These are phyloP conservation scores for Phaenicophaeus curvirostris DNA, from an alignment of 2,797 vertebrate genomes.

Conservation along the genomic window DNA sequence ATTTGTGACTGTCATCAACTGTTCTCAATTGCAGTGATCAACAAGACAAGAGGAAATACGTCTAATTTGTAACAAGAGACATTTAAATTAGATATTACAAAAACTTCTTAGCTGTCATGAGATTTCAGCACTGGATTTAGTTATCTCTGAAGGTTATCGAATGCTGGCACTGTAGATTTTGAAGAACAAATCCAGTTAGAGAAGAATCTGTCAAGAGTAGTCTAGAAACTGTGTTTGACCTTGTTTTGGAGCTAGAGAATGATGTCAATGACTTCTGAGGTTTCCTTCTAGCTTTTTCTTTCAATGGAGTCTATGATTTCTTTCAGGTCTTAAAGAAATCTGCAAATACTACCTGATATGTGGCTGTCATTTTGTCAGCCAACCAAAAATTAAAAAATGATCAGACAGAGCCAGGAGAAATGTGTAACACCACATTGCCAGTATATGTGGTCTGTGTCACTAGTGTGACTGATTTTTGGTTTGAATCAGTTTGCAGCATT, in stretches of 20 bases:
- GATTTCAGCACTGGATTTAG: not conserved
- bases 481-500: not conserved
- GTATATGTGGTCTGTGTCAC: not conserved
- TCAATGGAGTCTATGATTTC: not conserved
- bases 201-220: not conserved
- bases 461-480: not conserved
- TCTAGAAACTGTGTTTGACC: not conserved
- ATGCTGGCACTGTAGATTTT: not conserved
- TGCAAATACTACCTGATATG: rapidly evolving
- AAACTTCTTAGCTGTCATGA: not conserved
- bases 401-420: not conserved
- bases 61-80: not conserved
- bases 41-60: not conserved
- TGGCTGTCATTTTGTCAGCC: not conserved
- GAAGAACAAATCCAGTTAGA: not conserved
- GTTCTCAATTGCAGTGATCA: not conserved
- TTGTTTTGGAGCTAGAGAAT: not conserved
- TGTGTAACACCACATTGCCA: not conserved
- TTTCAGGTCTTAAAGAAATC: not conserved
- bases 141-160: not conserved
- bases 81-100: not conserved
- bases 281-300: not conserved
- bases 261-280: not conserved
- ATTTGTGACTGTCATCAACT: not conserved
- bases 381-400: not conserved